phyloP scores from a whole-genome alignment of 2,113 vertebrate genomes.

The Aplodontia rufa region DNA sequence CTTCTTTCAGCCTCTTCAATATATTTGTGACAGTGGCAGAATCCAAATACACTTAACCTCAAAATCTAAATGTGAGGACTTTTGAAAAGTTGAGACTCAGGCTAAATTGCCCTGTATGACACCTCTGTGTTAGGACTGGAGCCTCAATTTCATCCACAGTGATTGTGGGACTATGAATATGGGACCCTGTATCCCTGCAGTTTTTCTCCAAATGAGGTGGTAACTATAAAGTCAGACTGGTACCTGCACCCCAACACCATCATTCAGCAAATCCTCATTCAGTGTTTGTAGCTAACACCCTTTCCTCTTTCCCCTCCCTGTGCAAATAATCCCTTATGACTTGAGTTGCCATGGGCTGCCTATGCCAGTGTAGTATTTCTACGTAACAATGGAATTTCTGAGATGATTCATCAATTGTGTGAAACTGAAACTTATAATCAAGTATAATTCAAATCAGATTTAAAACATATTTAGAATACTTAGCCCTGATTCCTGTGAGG shows the following conservation, averaged over 20 bases:
- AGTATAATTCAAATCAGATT: background rate
- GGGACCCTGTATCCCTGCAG: background rate
- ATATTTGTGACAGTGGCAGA: background rate
- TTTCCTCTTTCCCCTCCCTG: background rate
- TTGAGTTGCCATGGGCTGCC: background rate
- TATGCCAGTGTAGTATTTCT: background rate
- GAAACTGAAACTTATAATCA: constrained; percentile 46
- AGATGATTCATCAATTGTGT: constrained; percentile 3
- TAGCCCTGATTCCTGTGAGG: constrained; percentile 24
- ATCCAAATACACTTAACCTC: background rate
- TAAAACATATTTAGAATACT: constrained; percentile 14
- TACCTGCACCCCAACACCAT: fast-evolving
- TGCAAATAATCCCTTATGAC: background rate
- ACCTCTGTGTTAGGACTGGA: background rate
- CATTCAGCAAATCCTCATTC: background rate
- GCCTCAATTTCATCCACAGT: background rate
- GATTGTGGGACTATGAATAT: background rate
- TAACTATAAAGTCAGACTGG: background rate
- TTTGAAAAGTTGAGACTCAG: background rate
- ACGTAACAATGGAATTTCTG: background rate
- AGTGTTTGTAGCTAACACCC: background rate
- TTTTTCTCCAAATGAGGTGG: background rate
- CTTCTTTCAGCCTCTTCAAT: background rate
- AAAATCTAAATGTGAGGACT: background rate
- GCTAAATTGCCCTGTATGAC: background rate